phyloP scores from a whole-genome alignment of 2,888 invertebrate genomes.

The Tuta absoluta region DNA sequence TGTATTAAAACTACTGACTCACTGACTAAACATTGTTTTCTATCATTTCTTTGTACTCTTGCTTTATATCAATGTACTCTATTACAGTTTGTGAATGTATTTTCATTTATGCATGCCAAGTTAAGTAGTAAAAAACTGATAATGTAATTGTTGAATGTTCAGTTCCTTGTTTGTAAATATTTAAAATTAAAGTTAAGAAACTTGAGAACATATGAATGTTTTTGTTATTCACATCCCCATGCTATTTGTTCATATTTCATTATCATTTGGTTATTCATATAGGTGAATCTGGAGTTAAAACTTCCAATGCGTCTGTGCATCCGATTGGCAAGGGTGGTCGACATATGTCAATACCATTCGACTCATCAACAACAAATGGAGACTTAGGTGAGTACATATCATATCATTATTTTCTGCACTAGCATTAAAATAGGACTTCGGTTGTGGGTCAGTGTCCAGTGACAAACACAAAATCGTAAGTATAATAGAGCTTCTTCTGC shows the following conservation, averaged over 20 bases:
- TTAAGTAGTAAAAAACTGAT: neutral
- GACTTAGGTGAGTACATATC: constrained; percentile 65
- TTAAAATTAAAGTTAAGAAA: neutral
- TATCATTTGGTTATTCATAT: constrained; percentile 45
- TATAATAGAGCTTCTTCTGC: too few relatives aligned
- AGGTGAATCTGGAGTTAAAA: constrained; percentile 67
- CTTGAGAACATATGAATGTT: neutral
- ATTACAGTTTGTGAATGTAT: neutral
- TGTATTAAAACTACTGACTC: neutral
- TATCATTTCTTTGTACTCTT: neutral
- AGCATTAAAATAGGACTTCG: neutral
- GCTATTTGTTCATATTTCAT: constrained; percentile 27
- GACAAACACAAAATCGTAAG: neutral
- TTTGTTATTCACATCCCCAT: neutral
- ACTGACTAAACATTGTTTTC: neutral
- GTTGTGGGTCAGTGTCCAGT: neutral
- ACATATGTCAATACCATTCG: constrained; percentile 74
- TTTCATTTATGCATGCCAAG: neutral
- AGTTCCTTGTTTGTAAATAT: neutral
- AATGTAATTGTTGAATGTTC: neutral
- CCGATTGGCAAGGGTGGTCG: constrained; percentile 66
- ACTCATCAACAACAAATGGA: constrained; percentile 68
- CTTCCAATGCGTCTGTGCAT: constrained; percentile 53
- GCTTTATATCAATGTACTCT: neutral
- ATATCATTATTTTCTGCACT: neutral